Evolutionary conservation across 2,888 invertebrate genomes (phyloP).

Genomic region (Seira ritae): DNA sequence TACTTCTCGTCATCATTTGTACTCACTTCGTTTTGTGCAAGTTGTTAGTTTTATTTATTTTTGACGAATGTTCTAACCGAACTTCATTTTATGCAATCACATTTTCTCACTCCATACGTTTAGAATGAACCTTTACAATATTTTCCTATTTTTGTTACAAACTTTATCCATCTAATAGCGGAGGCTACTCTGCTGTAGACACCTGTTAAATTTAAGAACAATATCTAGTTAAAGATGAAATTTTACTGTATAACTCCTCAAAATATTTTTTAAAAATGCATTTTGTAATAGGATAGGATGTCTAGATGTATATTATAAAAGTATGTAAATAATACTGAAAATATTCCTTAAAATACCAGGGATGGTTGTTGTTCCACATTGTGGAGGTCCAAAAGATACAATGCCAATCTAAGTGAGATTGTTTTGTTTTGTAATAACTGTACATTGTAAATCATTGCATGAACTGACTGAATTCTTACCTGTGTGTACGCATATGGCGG

Average conservation of each 20-base stretch:
- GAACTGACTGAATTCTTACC: slow-evolving; percentile 18
- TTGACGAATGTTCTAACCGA: too few species aligned
- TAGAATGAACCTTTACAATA: slow-evolving; percentile 65
- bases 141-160: slow-evolving; percentile 58
- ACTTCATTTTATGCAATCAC: too few species aligned
- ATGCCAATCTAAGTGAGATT: slow-evolving; percentile 61
- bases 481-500: slow-evolving; percentile 54
- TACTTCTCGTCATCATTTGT: too few species aligned
- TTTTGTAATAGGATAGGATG: too few species aligned
- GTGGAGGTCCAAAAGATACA: slow-evolving; percentile 63
- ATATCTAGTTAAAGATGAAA: too few species aligned
- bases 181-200: slow-evolving; percentile 66
- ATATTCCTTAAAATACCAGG: slow-evolving; percentile 43
- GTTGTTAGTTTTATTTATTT: too few species aligned
- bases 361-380: slow-evolving; percentile 55
- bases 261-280: too few species aligned
- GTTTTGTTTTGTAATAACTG: too few species aligned
- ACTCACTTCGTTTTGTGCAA: too few species aligned
- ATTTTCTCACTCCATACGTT: too few species aligned
- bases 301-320: too few species aligned
- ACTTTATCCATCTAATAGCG: slow-evolving; percentile 64
- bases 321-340: not conserved
- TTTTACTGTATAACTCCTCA: too few species aligned
- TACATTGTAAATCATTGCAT: not conserved
- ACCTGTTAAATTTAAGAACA: slow-evolving; percentile 34